phyloP scores from a whole-genome alignment of 2,888 invertebrate species.

The Perizoma affinitatum region DNA sequence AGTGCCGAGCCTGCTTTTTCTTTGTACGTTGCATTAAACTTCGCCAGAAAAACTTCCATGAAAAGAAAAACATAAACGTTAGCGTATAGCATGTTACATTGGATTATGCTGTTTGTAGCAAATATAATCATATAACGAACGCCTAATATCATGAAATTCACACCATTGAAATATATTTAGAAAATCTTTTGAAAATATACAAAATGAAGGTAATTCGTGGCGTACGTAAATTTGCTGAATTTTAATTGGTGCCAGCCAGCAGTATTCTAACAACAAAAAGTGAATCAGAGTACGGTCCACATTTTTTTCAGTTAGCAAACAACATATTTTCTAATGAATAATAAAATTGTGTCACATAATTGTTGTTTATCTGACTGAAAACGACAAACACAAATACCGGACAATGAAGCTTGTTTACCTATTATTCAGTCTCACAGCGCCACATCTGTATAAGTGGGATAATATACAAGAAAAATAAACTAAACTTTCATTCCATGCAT shows the following conservation, averaged over 20 bases:
- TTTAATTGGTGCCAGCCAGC: too few species aligned
- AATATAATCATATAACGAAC: too few species aligned
- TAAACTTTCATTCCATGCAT: conserved; percentile 31
- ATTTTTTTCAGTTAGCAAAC: conserved; percentile 2
- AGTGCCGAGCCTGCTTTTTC: conserved; percentile 41
- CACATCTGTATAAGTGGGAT: conserved; percentile 36
- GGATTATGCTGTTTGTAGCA: conserved; percentile 2
- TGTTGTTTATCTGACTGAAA: conserved; percentile 22
- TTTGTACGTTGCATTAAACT: conserved; percentile 39
- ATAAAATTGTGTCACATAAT: conserved; percentile 4
- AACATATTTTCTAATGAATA: conserved; percentile 8
- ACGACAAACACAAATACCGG: conserved; percentile 28
- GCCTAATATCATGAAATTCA: too few species aligned
- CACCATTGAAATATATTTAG: too few species aligned
- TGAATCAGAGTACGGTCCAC: neutral
- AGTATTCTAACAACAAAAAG: too few species aligned
- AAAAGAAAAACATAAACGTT: conserved; percentile 10
- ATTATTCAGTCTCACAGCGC: conserved; percentile 33
- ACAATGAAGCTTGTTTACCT: conserved; percentile 36
- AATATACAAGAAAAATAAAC: conserved; percentile 41
- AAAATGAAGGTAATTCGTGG: too few species aligned
- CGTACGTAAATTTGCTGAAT: too few species aligned
- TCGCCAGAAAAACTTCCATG: conserved; percentile 13
- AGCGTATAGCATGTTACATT: conserved; percentile 4
- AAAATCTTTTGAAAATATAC: too few species aligned